Evolutionary conservation across 1,140 invertebrate genomes (phyloP), one percentile per base, ranked within the genome.

Genomic region (Saxidomus purpurata): DNA sequence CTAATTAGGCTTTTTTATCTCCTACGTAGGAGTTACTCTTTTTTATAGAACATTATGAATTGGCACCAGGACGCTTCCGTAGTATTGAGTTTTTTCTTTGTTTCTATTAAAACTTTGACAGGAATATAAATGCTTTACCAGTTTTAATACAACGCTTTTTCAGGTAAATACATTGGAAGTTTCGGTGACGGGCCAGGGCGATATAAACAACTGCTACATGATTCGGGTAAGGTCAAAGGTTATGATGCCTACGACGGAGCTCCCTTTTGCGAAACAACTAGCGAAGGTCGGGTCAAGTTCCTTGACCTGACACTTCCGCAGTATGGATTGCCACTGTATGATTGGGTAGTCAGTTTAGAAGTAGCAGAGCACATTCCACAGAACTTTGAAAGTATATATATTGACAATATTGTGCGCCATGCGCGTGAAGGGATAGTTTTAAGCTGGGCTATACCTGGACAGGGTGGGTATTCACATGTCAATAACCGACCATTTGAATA

Each of bases 201-300:
- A 13, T 90, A 90, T 63, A 90, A 90, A 69, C 74, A 82, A 28
- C 47, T 82, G 28, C 19, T 90, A 22, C 22, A 31, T 0, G 25
- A 79, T n/a, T 81, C 79, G 9, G 52, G 77, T 3, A 87, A 52
- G 19, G 55, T 87, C n/a, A 61, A 52, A 36, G 49, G 25, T 19
- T 90, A 90, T 61, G 84, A 90, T 38, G 89, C 89, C 34, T 90
- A 77, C 43, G 89, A 90, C 69, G 89, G 89, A 3, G 89, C 89
- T 34, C 89, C 89, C 11, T 90, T 71, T 28, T 71, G 77, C 28
- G 77, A 87, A n/a, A 67, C 55, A 17, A 90, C 84, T 8, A 87
- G 77, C 40, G 67, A 84, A 36, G 89, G 89, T 3, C 47, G 55
- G 22, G 90, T 90, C 6, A 47, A 67, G 47, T 90, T 90, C 38